Percentiles rank a stretch among this genome's conserved stretches.
Conservation (phyloP, 2,888 invertebrate species). For the Ectemnius continuus region DNA sequence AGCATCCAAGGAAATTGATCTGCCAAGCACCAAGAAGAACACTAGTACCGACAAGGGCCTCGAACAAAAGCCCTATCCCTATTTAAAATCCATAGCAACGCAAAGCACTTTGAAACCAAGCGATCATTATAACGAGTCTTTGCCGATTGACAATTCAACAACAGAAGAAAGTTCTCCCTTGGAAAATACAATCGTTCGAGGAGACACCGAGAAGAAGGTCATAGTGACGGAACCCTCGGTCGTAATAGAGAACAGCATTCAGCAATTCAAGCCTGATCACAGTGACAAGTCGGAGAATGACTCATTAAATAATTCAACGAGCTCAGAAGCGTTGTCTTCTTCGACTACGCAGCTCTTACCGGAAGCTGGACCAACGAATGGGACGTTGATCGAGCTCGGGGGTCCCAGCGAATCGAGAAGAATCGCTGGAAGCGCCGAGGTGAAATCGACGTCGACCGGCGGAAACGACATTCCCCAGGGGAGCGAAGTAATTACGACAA, state of each 20-base stretch:
- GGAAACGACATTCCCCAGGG: conserved; percentile 48
- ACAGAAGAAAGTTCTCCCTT: conserved; percentile 62
- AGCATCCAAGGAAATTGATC: conserved; percentile 12
- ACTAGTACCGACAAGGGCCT: conserved; percentile 17
- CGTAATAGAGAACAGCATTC: conserved; percentile 68
- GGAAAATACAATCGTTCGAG: conserved; percentile 68
- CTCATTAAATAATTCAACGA: conserved; percentile 17
- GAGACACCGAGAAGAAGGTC: conserved; percentile 56
- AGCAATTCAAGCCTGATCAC: conserved; percentile 62
- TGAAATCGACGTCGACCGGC: conserved; percentile 19
- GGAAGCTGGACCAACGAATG: conserved; percentile 27
- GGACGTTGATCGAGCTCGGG: conserved; percentile 13
- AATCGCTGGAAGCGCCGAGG: conserved; percentile 12
- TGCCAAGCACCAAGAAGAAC: conserved; percentile 28
- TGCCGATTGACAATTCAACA: conserved; percentile 14
- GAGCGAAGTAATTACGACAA: conserved; percentile 34
- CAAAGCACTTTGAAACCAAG: conserved; percentile 19
- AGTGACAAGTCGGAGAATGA: conserved; percentile 57
- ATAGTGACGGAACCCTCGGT: conserved; percentile 66
- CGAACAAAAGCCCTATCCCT: conserved; percentile 66
- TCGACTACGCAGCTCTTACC: conserved; percentile 19
- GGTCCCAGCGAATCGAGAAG: conserved; percentile 13
- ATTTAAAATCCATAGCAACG: conserved; percentile 44
- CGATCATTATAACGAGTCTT: not conserved
- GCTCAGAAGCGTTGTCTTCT: conserved; percentile 10